phyloP scores from a whole-genome alignment of 2,113 vertebrate genomes.

The Crotalus horridus region DNA sequence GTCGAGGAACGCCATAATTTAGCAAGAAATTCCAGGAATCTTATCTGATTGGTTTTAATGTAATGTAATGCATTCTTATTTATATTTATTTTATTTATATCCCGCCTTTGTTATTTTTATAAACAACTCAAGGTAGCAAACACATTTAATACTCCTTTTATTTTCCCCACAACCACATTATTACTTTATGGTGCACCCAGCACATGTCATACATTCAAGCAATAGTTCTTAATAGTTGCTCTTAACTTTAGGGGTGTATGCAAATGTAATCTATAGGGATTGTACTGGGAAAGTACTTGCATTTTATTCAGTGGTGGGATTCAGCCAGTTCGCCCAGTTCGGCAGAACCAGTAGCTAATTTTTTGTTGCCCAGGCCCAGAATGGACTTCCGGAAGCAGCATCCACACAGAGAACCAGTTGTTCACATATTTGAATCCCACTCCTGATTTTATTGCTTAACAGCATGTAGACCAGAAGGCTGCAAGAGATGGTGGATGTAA shows the following conservation, averaged over 20 bases:
- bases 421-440: no score
- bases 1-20: not conserved
- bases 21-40: not conserved
- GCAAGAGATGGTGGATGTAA: not conserved
- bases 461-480: not conserved
- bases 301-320: not conserved
- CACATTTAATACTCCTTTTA: not conserved
- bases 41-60: not conserved
- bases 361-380: no score
- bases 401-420: no score
- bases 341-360: no score
- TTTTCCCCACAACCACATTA: not conserved
- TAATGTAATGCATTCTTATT: not conserved
- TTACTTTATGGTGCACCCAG: not conserved
- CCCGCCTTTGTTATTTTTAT: not conserved
- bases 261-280: not conserved
- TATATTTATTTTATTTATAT: not conserved
- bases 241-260: not conserved
- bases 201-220: not conserved
- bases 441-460: not conserved
- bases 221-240: not conserved
- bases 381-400: no score
- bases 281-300: not conserved
- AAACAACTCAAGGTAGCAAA: not conserved
- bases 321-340: no score